phyloP scores from a whole-genome alignment of 2,797 vertebrate species.

The Microchirus variegatus region DNA sequence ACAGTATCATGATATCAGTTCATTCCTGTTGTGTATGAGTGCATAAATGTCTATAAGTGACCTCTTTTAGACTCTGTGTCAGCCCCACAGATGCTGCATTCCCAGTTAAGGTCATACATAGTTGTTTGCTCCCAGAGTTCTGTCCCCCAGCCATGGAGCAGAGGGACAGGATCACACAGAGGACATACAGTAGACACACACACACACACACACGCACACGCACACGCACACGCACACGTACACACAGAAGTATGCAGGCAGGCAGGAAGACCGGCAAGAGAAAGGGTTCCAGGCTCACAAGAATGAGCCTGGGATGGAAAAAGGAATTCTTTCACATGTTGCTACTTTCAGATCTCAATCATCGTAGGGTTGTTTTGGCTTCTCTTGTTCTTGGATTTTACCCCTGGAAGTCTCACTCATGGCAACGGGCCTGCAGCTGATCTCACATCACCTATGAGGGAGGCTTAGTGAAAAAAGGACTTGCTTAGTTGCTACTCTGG shows the following conservation, averaged over 20 bases:
- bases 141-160: conserved; percentile 35
- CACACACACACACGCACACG: conserved; percentile 16
- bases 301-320: conserved; percentile 78
- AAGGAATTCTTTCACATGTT: conserved; percentile 84
- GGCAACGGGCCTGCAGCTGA: conserved; percentile 40
- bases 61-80: conserved; percentile 12
- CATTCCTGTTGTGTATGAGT: conserved; percentile 9
- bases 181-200: conserved; percentile 9
- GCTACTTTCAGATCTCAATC: conserved; percentile 78
- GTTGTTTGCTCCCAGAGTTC: conserved; percentile 58
- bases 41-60: conserved; percentile 17
- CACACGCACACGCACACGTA: conserved; percentile 20
- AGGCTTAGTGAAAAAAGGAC: conserved; percentile 29
- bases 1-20: too few relatives aligned
- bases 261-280: conserved; percentile 42
- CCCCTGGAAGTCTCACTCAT: conserved; percentile 52
- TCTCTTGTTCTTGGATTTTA: conserved; percentile 46
- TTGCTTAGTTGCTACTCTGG: conserved; percentile 14
- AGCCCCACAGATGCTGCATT: conserved; percentile 33
- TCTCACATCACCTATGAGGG: conserved; percentile 42
- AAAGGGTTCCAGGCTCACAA: conserved; percentile 70
- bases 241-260: conserved; percentile 20
- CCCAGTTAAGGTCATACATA: conserved; percentile 56
- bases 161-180: conserved; percentile 27
- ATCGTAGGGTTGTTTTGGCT: conserved; percentile 72